phyloP scores from a whole-genome alignment of 2,797 vertebrate species.

The Fringilla coelebs region DNA sequence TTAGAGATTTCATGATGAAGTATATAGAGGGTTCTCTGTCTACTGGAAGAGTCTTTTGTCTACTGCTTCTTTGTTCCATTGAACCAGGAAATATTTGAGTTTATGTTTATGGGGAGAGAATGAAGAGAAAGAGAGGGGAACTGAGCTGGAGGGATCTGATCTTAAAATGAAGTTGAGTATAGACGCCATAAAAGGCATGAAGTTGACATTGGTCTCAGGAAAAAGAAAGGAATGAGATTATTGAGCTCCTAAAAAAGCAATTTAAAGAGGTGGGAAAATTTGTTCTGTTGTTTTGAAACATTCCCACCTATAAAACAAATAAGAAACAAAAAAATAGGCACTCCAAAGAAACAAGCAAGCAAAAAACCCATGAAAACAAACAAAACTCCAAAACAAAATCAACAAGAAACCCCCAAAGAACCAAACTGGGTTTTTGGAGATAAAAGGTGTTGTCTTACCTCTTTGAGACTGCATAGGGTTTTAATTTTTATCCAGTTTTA shows the following conservation, averaged over 20 bases:
- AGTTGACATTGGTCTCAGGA: fast-evolving
- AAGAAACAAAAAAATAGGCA: too few species aligned
- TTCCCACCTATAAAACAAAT: neutral
- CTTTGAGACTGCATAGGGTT: neutral
- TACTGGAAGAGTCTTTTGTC: neutral
- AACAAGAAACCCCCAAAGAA: neutral
- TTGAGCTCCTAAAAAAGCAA: neutral
- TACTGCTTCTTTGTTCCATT: neutral
- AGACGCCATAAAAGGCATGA: neutral
- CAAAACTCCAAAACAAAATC: neutral
- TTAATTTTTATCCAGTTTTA: neutral
- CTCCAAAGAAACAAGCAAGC: neutral
- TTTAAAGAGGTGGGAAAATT: neutral
- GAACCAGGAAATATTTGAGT: neutral
- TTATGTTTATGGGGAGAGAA: neutral
- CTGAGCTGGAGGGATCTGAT: neutral
- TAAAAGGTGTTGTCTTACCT: neutral
- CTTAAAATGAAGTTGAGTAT: neutral
- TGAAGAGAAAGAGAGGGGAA: neutral
- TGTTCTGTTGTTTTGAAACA: neutral
- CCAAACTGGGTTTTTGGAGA: fast-evolving
- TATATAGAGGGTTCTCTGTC: neutral
- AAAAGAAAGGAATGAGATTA: neutral
- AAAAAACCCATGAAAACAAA: neutral
- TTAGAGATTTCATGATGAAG: neutral